Base-by-base conservation (phyloP, 2,797 vertebrate species). In the Esox lucius region DNA sequence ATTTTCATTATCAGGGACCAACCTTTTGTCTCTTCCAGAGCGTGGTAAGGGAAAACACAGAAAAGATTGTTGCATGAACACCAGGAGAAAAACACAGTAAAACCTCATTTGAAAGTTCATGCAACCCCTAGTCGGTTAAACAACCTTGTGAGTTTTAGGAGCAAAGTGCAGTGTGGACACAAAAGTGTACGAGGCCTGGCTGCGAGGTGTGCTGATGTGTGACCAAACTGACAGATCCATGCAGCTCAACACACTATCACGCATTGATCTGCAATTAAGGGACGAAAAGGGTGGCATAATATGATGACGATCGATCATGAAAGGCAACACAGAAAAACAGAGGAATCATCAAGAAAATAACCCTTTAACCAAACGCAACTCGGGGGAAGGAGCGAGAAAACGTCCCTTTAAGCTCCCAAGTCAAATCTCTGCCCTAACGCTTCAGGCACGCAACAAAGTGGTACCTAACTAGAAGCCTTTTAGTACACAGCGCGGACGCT, bases 1-100 rank as follows among this genome's bases (percentile, higher is more conserved):
- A 42, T 62, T 56, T 48, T 22, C 56, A 24, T 13, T 12, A 61
- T 61, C 24, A 12, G 66, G 46, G 53, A 79, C 77, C 75, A 82
- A 85, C 80, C 83, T 80, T 53, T 62, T 72, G 49, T 68, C 72
- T 84, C 78, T 73, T 80, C 77, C 67, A 65, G 31, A 68, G 75
- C 70, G 35, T 62, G 76, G 71, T 71, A 72, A 79, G 75, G 56
- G 67, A 68, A 80, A 66, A 66, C 13, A 68, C 67, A 68, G 3
- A 68, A 26, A 49, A 59, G n/a, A 59, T 42, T 0, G 24, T 35
- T 48, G 62, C 24, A 68, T 49, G 19, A 68, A 74, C 11, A n/a
- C 28, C 5, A 67, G 48, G 28, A 70, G 12, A 56, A 75, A 12
- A 61, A 73, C 72, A 79, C 69, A 74, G 64, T n/a, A 68, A 5